These are phyloP conservation scores for Malaclemys terrapin DNA, from an alignment of 2,113 vertebrate species.

Conservation along the genomic window DNA sequence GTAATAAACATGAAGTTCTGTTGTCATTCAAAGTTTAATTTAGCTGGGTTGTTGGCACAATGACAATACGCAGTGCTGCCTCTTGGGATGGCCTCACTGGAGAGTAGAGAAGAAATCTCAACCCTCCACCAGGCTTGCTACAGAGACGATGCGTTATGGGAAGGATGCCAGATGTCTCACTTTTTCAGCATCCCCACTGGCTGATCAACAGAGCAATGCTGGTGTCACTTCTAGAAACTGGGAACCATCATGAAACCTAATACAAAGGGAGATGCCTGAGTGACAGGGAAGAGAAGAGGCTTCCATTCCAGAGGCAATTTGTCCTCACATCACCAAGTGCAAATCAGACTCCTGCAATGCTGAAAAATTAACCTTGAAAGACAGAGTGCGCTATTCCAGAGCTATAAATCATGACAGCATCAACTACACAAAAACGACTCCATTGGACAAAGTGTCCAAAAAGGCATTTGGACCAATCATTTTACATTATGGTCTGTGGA, in stretches of 20 bases:
- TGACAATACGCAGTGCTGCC: background rate
- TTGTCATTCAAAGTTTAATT: background rate
- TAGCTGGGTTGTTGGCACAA: background rate
- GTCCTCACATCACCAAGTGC: background rate
- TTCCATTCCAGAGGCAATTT: background rate
- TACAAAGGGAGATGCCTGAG: background rate
- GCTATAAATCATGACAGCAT: background rate
- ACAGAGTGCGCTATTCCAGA: background rate
- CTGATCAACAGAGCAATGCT: background rate
- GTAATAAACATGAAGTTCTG: background rate
- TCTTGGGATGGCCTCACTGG: background rate
- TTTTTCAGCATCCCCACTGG: background rate
- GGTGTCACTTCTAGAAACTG: background rate
- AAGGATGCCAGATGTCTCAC: constrained; percentile 34
- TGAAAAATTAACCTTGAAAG: rapidly evolving
- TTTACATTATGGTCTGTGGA: background rate
- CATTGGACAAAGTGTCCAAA: background rate
- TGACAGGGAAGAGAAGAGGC: background rate
- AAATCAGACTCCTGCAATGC: background rate
- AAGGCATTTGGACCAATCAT: too few relatives aligned
- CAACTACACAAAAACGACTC: background rate
- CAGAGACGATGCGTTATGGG: constrained; percentile 9
- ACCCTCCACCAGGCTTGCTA: constrained; percentile 14
- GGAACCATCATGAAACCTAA: background rate
- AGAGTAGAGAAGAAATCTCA: constrained; percentile 1